A percentile compares a stretch with the other conserved stretches of the same genome.
phyloP scores from a whole-genome alignment of 2,113 vertebrate genomes.

The Labeo catla region DNA sequence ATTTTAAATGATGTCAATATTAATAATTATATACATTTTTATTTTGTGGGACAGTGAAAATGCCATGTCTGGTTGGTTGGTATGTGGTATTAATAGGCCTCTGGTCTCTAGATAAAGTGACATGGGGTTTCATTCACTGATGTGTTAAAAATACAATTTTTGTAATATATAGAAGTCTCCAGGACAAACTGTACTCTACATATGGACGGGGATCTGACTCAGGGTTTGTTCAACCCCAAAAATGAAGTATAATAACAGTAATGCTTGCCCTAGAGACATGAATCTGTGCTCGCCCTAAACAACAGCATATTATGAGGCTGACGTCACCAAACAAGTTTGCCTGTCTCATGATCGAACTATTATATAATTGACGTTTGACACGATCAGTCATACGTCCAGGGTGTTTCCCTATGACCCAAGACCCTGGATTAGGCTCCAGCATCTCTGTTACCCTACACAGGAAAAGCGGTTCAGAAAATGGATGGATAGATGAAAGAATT shows the following conservation, averaged over 20 bases:
- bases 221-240: background rate
- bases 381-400: background rate
- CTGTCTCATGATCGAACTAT: conserved; percentile 48
- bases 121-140: background rate
- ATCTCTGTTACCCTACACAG: background rate
- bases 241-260: background rate
- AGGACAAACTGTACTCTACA: background rate
- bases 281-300: background rate
- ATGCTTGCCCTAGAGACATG: background rate
- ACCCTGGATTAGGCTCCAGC: background rate
- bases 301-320: background rate
- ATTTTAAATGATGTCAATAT: too few species aligned
- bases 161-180: background rate
- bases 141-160: background rate
- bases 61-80: background rate
- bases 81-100: background rate
- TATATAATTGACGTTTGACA: conserved; percentile 10
- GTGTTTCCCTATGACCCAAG: background rate
- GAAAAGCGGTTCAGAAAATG: background rate
- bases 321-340: conserved; percentile 38
- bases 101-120: background rate
- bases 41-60: too few species aligned
- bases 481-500: background rate
- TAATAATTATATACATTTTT: too few species aligned
- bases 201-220: background rate